Evolutionary conservation across 2,797 vertebrate species (phyloP), one percentile per base, ranked within the genome.

Genomic region (Lindbergichthys nudifrons): DNA sequence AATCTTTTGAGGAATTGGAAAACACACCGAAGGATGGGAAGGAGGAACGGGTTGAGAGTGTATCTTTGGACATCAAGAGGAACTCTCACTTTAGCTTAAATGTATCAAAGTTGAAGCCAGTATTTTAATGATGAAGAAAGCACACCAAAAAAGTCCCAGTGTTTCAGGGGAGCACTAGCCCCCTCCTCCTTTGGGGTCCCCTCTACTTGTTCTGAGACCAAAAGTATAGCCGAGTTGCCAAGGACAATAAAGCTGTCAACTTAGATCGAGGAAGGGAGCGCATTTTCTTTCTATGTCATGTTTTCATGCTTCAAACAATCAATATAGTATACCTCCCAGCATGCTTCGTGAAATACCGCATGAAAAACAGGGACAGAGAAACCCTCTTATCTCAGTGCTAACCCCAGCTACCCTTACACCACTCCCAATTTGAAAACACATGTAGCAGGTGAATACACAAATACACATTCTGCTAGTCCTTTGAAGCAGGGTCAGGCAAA

Each of bases 171-270:
- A 30, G 61, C 6, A 30, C 32, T 56, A 32, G 39, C 41, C 43
- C 65, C 56, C 65, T 66, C 43, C 65, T 62, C 50, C 26, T 79
- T 60, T 60, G 70, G 75, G 67, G 69, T 81, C 83, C 75, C 52
- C 45, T 83, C 68, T 62, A 48, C 75, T 85, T 65, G 70, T 56
- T 70, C 75, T 74, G 72, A 83, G 65, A 88, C 85, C 87, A 88
- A 86, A 39, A 61, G 32, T 85, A 83, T 82, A 78, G 54, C 63
- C 21, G 83, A 86, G 81, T 88, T 80, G 82, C 69, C 75, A 83
- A 83, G 84, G 70, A 93, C 90, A 91, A 93, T 91, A 84, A 89
- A 89, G 73, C 89, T 89, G 90, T 90, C 91, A 82, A 77, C 82
- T 91, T 84, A 53, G 53, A 91, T 91, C 66, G 87, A 83, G 70